Conservation (phyloP, 2,888 invertebrate species). For the Mayetiola destructor region DNA sequence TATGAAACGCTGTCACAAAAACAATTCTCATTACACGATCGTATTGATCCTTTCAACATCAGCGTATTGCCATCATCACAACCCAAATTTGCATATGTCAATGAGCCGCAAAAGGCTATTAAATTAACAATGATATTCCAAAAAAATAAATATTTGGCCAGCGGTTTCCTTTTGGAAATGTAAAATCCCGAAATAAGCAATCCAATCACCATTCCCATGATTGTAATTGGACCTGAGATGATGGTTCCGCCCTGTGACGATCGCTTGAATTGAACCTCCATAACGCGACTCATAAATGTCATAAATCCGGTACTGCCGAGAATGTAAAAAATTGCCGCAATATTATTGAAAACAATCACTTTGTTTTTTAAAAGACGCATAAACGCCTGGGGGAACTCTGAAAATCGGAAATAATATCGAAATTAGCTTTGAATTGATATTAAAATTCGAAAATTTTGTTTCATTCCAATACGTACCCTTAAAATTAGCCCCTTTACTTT, state of each 20-base stretch:
- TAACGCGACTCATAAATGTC: constrained; percentile 51
- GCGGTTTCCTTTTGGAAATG: constrained; percentile 45
- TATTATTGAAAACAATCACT: constrained; percentile 48
- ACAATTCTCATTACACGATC: constrained; percentile 44
- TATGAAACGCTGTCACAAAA: constrained; percentile 44
- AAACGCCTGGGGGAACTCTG: constrained; percentile 43
- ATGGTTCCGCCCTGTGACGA: constrained; percentile 50
- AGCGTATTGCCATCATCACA: background rate
- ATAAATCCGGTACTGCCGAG: constrained; percentile 48
- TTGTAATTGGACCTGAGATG: constrained; percentile 45
- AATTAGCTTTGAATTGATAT: background rate
- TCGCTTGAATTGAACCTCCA: constrained; percentile 57
- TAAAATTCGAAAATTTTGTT: background rate
- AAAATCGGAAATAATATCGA: constrained; percentile 17
- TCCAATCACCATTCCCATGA: constrained; percentile 45
- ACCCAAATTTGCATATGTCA: background rate
- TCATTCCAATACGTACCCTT: background rate
- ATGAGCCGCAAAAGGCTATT: constrained; percentile 23
- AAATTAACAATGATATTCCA: constrained; percentile 51
- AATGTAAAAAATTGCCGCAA: constrained; percentile 50
- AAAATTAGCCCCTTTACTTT: background rate
- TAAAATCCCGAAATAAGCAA: constrained; percentile 43
- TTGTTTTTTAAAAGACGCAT: constrained; percentile 47
- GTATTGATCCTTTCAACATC: constrained; percentile 27
- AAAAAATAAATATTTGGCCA: constrained; percentile 40